Evolutionary conservation across 2,113 vertebrate species (phyloP), one percentile per base, ranked within the genome.

Genomic region (Heterotis niloticus): DNA sequence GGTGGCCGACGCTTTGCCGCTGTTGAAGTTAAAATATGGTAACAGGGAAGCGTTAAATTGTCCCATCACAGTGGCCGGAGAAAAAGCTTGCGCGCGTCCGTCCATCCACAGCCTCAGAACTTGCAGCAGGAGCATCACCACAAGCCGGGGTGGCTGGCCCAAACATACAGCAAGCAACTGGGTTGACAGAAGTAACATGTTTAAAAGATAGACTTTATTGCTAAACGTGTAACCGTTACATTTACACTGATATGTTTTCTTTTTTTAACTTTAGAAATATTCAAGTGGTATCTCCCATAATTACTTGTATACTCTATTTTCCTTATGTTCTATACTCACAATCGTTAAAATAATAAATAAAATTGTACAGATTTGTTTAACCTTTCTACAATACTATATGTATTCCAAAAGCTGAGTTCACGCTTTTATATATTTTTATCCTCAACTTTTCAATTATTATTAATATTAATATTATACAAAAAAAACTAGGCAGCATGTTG

Each of bases 271-370:
- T 91, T 92, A 93, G 89, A 93, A 93, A 92, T 94, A 94, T 96
- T 96, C 94, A 96, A 96, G 95, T 96, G 95, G 93, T 92, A 93
- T 95, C 93, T 93, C 90, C 91, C 92, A 93, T 94, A 93, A 85
- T 92, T 94, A 93, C 92, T 93, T 93, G 90, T 94, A 95, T 94
- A 94, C 90, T 94, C 90, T 92, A 93, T 89, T 92, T 85, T 88
- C 87, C 84, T 90, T 91, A 90, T 87, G 88, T 85, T 88, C 93
- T 95, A 94, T 94, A 94, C 93, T 92, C 91, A 95, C 92, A 95
- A 94, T 92, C 85, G 86, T 94, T 94, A 93, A 94, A 95, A 95
- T 95, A 96, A 96, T 96, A 97, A 97, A 96, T 96, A 96, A 94
- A 44, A 95, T 94, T 93, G 84, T 94, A 94, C 93, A 95, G 88